Evolutionary conservation across 2,888 invertebrate genomes (phyloP).

Genomic region (Nebria salina): DNA sequence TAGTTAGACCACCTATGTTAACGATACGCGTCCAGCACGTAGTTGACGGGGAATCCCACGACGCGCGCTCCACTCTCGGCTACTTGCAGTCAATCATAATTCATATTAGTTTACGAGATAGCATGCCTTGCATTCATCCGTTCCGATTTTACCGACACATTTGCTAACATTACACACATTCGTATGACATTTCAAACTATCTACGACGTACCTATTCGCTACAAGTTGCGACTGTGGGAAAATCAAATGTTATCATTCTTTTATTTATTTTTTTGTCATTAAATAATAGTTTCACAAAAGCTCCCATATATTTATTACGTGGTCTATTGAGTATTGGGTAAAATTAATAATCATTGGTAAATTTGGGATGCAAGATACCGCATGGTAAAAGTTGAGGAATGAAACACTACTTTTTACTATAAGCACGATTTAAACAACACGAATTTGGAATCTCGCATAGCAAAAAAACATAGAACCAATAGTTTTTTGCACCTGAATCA

Average conservation of each 20-base stretch:
- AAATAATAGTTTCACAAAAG: neutral
- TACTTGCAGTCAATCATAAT: conserved; percentile 17
- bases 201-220: neutral
- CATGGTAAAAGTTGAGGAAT: too few species aligned
- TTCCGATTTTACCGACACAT: conserved; percentile 10
- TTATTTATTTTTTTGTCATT: neutral
- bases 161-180: conserved; percentile 1
- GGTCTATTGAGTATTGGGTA: too few species aligned
- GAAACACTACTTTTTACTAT: too few species aligned
- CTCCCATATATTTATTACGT: too few species aligned
- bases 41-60: conserved; percentile 14
- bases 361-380: too few species aligned
- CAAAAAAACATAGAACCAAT: neutral
- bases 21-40: conserved; percentile 20
- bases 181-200: neutral
- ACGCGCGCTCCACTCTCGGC: neutral
- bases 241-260: neutral
- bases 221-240: neutral
- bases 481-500: neutral
- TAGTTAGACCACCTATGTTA: conserved; percentile 18
- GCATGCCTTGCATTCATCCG: conserved; percentile 14
- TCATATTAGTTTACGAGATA: conserved; percentile 23
- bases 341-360: too few species aligned
- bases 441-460: too few species aligned
- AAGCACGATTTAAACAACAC: too few species aligned